Base-by-base conservation (phyloP, 92 coral and sea anemone genomes). In the Hydrozoanthus gracilis region DNA sequence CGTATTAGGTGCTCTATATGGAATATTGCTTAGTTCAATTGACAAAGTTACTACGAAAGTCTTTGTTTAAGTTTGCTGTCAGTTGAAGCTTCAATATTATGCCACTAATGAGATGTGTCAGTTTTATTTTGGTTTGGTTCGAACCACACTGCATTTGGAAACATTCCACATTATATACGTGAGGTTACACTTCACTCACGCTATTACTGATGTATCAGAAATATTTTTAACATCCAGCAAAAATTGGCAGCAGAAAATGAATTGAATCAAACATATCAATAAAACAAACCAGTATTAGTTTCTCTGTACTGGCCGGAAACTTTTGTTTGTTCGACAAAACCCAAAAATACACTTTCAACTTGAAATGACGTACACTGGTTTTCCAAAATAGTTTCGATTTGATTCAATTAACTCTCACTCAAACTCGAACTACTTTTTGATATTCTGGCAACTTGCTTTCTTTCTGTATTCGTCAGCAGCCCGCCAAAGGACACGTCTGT, bases 331-430 rank as follows among this genome's bases (percentile, higher is more conserved):
- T 73, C 39, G 8, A 51, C 0, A 13, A 10, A 76, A 6, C 6
- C 80, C 8, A 54, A 76, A 75, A 50, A 51, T 76, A 76, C 4
- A 50, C 17, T 48, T 48, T 45, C 47, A 7, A 13, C 17, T 72
- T 72, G 15, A 76, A 75, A 76, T 76, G 80, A 76, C 80, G 80
- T 44, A 76, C 17, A 7, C 13, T 51, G 48, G 20, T 7, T 76
- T 51, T 51, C 47, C 13, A 51, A 76, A 76, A 76, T 48, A 48
- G 80, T 72, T n/a, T 45, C 15, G 64, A 17, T 52, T 49, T 9
- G 7, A 49, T 3, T 18, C 3, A 51, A 9, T 51, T 9, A 20
- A 76, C 65, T 20, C 8, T 13, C 55, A 55, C 18, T 74, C 39
- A 51, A 74, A n/a, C 1, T 47, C n/a, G 39, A 15, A 20, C 47